Conservation (phyloP, 2,888 invertebrate species). For the Napeogenes sylphis region DNA sequence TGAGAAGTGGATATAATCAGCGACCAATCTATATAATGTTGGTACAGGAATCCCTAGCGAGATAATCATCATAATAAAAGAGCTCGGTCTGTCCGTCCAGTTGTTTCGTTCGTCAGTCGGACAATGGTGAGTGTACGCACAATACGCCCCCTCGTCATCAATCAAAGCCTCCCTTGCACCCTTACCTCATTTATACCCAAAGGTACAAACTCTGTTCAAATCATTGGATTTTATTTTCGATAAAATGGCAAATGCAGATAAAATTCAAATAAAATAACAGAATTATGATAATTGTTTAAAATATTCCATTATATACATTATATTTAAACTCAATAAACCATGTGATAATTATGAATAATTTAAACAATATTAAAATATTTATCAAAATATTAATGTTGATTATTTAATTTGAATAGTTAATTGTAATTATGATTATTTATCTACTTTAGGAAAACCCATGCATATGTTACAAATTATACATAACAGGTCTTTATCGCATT, state of each 20-base stretch:
- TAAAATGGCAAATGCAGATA: too few species aligned
- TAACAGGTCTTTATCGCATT: not conserved
- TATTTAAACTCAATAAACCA: too few species aligned
- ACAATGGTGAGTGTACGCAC: slow-evolving; percentile 63
- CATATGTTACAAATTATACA: not conserved
- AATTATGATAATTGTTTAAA: too few species aligned
- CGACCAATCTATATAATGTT: slow-evolving; percentile 39
- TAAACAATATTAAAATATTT: slow-evolving; percentile 1
- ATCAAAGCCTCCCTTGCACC: slow-evolving; percentile 50
- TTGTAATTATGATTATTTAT: not conserved
- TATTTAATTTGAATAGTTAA: not conserved
- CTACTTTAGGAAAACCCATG: not conserved
- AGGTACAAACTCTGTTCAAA: slow-evolving; percentile 27
- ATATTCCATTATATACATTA: too few species aligned
- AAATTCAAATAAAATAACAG: too few species aligned
- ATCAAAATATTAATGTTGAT: not conserved
- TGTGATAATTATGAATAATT: too few species aligned
- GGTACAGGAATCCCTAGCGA: slow-evolving; percentile 38
- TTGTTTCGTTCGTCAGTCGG: slow-evolving; percentile 69
- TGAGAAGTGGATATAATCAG: slow-evolving; percentile 32
- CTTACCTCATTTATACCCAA: slow-evolving; percentile 19
- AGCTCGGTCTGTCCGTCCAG: slow-evolving; percentile 55
- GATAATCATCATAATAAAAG: slow-evolving; percentile 57
- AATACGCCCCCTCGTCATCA: slow-evolving; percentile 64
- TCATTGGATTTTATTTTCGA: slow-evolving; percentile 17